A percentile compares a stretch with the other conserved stretches of the same genome.
These are phyloP conservation scores for Propsilocerus akamusi DNA, from an alignment of 1,140 invertebrate species.

Conservation along the genomic window DNA sequence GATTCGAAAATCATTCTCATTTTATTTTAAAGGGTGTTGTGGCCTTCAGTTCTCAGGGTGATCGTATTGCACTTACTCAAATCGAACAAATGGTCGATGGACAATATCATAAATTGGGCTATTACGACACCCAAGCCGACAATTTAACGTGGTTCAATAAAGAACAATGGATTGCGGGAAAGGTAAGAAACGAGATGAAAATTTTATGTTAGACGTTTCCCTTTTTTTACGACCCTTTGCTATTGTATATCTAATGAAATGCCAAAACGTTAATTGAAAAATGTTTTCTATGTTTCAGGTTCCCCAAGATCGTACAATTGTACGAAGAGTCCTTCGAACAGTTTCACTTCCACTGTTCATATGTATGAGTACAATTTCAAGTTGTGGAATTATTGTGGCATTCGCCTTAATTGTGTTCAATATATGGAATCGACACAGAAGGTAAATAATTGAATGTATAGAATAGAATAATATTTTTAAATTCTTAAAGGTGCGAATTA, in stretches of 20 bases:
- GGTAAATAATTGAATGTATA: too few species aligned
- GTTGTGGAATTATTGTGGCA: slow-evolving; percentile 67
- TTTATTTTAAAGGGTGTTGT: slow-evolving; percentile 56
- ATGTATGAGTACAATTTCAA: slow-evolving; percentile 75
- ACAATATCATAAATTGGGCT: slow-evolving; percentile 87
- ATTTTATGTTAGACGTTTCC: too few species aligned
- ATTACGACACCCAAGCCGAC: slow-evolving; percentile 87
- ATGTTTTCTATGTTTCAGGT: slow-evolving; percentile 28
- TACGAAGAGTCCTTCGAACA: slow-evolving; percentile 60
- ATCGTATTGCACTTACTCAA: slow-evolving; percentile 95
- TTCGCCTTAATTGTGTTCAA: slow-evolving; percentile 77
- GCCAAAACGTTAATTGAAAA: background rate
- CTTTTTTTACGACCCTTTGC: too few species aligned
- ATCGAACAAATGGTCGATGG: slow-evolving; percentile 95
- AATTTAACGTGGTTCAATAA: slow-evolving; percentile 84
- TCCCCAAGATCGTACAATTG: slow-evolving; percentile 82
- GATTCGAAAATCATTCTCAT: slow-evolving; percentile 1
- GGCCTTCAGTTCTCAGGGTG: slow-evolving; percentile 91
- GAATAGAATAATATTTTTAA: too few species aligned
- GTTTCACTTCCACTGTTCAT: slow-evolving; percentile 77
- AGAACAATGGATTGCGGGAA: slow-evolving; percentile 73
- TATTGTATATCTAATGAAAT: too few species aligned
- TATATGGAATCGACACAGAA: slow-evolving; percentile 69
- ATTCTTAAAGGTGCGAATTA: too few species aligned
- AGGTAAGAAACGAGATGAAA: slow-evolving; percentile 20